Base-by-base conservation (phyloP, 2,888 invertebrate genomes). In the Caprella mutica region DNA sequence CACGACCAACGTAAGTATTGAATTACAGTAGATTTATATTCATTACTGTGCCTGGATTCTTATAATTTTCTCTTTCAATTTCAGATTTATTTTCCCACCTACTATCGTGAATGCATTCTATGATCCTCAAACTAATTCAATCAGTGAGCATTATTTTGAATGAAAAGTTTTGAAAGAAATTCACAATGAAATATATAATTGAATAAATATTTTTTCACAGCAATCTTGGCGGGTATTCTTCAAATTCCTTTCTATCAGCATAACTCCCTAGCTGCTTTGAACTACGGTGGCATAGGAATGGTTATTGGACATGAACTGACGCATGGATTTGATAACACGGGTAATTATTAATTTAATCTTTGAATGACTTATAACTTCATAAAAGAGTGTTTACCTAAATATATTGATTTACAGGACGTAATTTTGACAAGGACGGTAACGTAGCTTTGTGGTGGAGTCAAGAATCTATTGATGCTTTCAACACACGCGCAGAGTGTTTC, bases 401-500 rank as follows among this genome's bases (percentile, higher is more conserved):
- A 19, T n/a, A 42, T 53, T 58, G 40, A 33, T 52, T 67, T 68
- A 23, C 62, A 79, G 84, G 97, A 0, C 79, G 89, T 6, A 86
- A 89, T 70, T 92, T 86, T 71, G 91, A 93, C 72, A 86, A 85
- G 69, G 80, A 85, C 68, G 92, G 92, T 8, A 92, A 91, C 71
- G 80, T 90, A 78, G 82, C 84, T 77, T 85, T 88, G 68, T 93
- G 92, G 92, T 93, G 92, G 92, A 85, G 87, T 69, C 82, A 86
- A 68, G 80, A 80, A 3, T 90, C 91, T 1, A 81, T 88, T 30
- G 82, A 80, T 0, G 81, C 81, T 54, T 98, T 98, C 73, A 89
- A 91, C 69, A 78, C 83, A 39, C 81, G 86, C 58, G 86, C 93
- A 0, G 81, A 87, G 68, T 99, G 98, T 71, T 83, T 92, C 65